Conservation (phyloP, 2,113 vertebrate species). For the Ondatra zibethicus region DNA sequence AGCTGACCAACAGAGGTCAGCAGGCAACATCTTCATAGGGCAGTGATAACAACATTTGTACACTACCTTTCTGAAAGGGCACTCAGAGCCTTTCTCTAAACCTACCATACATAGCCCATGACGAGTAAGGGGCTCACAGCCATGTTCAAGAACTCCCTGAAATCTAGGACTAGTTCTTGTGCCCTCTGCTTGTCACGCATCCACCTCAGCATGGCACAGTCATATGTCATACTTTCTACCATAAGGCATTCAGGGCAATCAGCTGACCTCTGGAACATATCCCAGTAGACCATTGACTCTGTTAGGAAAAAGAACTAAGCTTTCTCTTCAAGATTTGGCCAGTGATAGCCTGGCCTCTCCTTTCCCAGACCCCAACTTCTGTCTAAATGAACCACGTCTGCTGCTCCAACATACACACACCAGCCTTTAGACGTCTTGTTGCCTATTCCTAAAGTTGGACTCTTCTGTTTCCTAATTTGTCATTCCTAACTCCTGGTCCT, state of each 20-base stretch:
- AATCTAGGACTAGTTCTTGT: neutral
- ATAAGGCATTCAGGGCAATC: neutral
- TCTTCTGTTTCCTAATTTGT: no score
- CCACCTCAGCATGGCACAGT: neutral
- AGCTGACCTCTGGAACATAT: neutral
- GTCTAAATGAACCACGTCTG: neutral
- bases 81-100: neutral
- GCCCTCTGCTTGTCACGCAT: no score
- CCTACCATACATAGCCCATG: neutral
- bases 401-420: neutral
- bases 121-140: neutral
- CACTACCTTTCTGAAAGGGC: fast-evolving
- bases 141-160: fast-evolving
- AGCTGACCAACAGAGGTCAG: neutral
- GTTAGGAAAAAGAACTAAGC: neutral
- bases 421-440: neutral
- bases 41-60: neutral
- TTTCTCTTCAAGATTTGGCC: neutral
- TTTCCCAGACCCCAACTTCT: neutral
- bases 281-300: neutral
- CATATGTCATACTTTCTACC: neutral
- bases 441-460: neutral
- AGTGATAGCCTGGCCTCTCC: neutral
- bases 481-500: no score
- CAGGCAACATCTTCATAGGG: no score